These are phyloP conservation scores for Linyphia triangularis DNA, from an alignment of 2,888 invertebrate species.

Conservation along the genomic window DNA sequence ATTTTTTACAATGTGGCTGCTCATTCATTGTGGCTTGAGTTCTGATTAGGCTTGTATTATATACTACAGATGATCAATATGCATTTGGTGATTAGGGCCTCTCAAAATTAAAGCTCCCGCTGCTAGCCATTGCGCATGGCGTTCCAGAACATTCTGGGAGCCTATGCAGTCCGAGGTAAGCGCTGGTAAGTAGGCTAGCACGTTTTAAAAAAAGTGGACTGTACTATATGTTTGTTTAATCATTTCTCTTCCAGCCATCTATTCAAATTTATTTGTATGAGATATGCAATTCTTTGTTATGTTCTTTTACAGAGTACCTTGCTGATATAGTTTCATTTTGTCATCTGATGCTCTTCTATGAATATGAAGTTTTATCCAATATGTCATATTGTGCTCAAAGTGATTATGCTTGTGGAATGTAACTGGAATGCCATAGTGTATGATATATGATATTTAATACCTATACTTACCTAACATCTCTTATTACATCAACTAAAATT, in stretches of 20 bases:
- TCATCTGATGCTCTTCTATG: conserved; percentile 70
- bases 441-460: conserved; percentile 6
- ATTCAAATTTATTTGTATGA: conserved; percentile 35
- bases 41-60: conserved; percentile 72
- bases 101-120: conserved; percentile 61
- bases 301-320: conserved; percentile 70
- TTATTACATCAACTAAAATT: neutral
- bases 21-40: conserved; percentile 27
- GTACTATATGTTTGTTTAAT: conserved; percentile 7
- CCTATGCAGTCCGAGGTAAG: conserved; percentile 65
- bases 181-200: conserved; percentile 70
- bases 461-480: neutral
- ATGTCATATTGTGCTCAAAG: conserved; percentile 71
- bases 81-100: conserved; percentile 60
- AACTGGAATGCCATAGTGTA: conserved; percentile 59
- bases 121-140: conserved; percentile 62
- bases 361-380: conserved; percentile 63
- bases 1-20: conserved; percentile 49
- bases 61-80: conserved; percentile 71
- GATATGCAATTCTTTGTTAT: conserved; percentile 73
- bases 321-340: conserved; percentile 71
- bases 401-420: conserved; percentile 63
- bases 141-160: conserved; percentile 69
- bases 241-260: conserved; percentile 52
- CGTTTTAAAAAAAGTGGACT: conserved; percentile 37